A percentile compares a stretch with the other conserved stretches of the same genome.
Evolutionary conservation across 1,140 invertebrate genomes (phyloP).

Genomic region (Zophobas morio): DNA sequence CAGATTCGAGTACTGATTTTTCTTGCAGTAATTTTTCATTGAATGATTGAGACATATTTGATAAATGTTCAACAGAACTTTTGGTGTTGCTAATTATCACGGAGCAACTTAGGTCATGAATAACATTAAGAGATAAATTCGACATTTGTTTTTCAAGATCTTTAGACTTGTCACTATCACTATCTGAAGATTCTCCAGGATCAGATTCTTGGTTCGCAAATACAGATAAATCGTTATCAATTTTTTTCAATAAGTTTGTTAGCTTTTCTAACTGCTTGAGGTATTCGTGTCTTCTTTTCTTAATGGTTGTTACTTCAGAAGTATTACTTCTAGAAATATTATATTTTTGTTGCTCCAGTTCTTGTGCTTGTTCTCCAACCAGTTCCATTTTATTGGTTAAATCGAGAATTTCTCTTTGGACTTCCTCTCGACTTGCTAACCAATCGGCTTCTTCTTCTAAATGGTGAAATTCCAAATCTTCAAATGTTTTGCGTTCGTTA

Average conservation of each 20-base stretch:
- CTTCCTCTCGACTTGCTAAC: conserved; percentile 85
- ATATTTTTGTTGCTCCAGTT: conserved; percentile 77
- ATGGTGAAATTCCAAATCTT: conserved; percentile 95
- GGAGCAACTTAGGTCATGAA: conserved; percentile 63
- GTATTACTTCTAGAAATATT: conserved; percentile 61
- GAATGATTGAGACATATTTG: conserved; percentile 66
- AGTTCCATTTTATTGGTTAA: conserved; percentile 77
- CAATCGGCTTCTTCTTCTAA: conserved; percentile 91
- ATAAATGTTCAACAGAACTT: conserved; percentile 56
- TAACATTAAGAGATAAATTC: conserved; percentile 53
- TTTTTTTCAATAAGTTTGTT: conserved; percentile 57
- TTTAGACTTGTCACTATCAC: conserved; percentile 64
- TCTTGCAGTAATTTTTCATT: conserved; percentile 66
- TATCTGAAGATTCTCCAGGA: conserved; percentile 64
- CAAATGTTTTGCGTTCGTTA: conserved; percentile 85
- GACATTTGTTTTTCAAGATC: conserved; percentile 56
- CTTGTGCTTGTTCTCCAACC: conserved; percentile 75
- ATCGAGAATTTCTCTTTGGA: conserved; percentile 83
- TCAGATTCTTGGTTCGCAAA: conserved; percentile 63
- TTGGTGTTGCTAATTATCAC: conserved; percentile 61
- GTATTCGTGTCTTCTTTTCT: conserved; percentile 59
- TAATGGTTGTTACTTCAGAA: conserved; percentile 63
- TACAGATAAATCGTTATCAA: conserved; percentile 60
- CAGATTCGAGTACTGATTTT: conserved; percentile 63
- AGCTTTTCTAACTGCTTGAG: conserved; percentile 62